Conservation (phyloP, 2,113 vertebrate genomes). For the Epinephelus cyanopodus region DNA sequence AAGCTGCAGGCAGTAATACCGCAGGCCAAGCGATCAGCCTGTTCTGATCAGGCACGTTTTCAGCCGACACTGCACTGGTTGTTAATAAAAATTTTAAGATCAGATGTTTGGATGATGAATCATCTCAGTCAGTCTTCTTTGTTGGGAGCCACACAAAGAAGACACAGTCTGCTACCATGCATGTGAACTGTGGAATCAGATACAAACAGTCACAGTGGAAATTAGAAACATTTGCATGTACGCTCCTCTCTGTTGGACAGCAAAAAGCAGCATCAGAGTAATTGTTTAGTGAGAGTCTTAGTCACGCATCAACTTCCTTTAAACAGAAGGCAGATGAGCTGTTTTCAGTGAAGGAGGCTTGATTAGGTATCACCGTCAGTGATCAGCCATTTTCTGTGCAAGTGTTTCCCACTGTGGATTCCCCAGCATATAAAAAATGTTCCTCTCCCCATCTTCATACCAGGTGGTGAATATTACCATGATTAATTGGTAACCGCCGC, state of each 20-base stretch:
- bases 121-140: neutral
- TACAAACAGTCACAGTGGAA: constrained; percentile 13
- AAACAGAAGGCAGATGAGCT: constrained; percentile 29
- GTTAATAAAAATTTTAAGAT: neutral
- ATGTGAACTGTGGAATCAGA: neutral
- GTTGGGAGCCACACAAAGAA: too few species aligned
- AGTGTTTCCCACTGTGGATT: constrained; percentile 8
- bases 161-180: too few species aligned
- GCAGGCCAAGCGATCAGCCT: too few species aligned
- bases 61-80: too few species aligned
- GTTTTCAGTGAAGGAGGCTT: constrained; percentile 45
- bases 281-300: constrained; percentile 16
- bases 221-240: neutral
- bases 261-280: constrained; percentile 21
- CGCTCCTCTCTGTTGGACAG: neutral
- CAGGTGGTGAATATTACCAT: neutral
- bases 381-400: constrained; percentile 31
- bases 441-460: neutral
- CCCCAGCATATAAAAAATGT: neutral
- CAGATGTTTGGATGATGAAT: neutral
- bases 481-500: neutral
- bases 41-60: too few species aligned
- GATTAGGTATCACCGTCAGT: constrained; percentile 7
- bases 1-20: too few species aligned
- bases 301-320: neutral